A percentile compares a stretch with the other conserved stretches of the same genome.
Conservation (phyloP, 23 tunicate species). For the Oikopleura dioica region DNA sequence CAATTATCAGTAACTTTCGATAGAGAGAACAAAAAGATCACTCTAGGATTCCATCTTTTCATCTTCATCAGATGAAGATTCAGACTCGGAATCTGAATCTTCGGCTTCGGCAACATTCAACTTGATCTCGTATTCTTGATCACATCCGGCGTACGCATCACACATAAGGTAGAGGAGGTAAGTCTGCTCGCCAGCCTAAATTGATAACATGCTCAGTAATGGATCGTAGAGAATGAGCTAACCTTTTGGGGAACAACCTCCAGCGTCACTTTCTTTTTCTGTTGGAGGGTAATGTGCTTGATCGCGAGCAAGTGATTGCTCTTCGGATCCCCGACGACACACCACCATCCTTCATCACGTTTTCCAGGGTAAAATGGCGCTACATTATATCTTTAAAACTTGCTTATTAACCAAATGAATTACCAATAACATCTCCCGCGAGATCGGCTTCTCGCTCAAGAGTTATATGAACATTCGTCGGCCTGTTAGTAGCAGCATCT, state of each 20-base stretch:
- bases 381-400: too few relatives aligned
- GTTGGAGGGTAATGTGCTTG: constrained; percentile 16
- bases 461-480: constrained; percentile 43
- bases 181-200: constrained; percentile 35
- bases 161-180: constrained; percentile 82
- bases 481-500: constrained; percentile 36
- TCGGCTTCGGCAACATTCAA: constrained; percentile 56
- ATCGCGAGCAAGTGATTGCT: constrained; percentile 62
- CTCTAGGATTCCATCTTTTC: neutral
- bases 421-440: constrained; percentile 45
- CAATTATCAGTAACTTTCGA: too few relatives aligned
- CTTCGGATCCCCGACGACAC: constrained; percentile 84
- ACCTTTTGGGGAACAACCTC: neutral
- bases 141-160: constrained; percentile 96
- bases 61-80: neutral
- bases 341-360: constrained; percentile 99
- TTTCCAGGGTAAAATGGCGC: constrained; percentile 94
- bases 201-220: neutral
- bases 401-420: too few relatives aligned
- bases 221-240: neutral
- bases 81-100: neutral
- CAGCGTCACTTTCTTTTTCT: neutral
- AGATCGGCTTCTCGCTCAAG: constrained; percentile 87
- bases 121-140: constrained; percentile 60
- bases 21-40: neutral